Percentiles rank a stretch among this genome's conserved stretches.
Conservation (phyloP, 1,140 invertebrate genomes). For the Maconellicoccus hirsutus region DNA sequence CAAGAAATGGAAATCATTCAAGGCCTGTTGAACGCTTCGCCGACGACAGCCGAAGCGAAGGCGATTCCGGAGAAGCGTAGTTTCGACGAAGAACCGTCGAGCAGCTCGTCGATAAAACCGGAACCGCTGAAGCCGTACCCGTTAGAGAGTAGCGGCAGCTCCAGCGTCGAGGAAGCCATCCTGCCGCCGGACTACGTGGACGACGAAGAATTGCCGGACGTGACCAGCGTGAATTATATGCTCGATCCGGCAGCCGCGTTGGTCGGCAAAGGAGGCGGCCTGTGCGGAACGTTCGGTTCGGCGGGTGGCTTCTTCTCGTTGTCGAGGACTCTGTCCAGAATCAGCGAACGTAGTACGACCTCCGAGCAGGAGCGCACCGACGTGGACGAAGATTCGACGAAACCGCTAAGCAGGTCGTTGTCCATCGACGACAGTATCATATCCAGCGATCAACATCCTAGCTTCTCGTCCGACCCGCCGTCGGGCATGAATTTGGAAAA, state of each 20-base stretch:
- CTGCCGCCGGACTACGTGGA: conserved; percentile 55
- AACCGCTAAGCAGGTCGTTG: conserved; percentile 63
- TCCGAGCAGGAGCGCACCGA: conserved; percentile 66
- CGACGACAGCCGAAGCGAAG: conserved; percentile 23
- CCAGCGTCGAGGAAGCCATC: conserved; percentile 68
- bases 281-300: neutral
- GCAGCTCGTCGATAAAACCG: conserved; percentile 26
- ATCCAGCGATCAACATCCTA: conserved; percentile 72
- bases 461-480: conserved; percentile 66
- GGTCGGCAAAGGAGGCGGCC: neutral
- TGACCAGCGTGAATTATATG: neutral
- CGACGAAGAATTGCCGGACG: conserved; percentile 36
- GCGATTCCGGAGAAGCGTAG: conserved; percentile 31
- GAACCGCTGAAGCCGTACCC: neutral
- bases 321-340: conserved; percentile 62
- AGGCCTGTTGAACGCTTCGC: conserved; percentile 13
- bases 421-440: conserved; percentile 68
- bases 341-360: conserved; percentile 74
- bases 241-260: neutral
- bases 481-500: conserved; percentile 25
- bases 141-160: conserved; percentile 63
- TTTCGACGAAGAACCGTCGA: conserved; percentile 31
- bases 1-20: neutral
- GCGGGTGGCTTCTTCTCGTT: conserved; percentile 30
- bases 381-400: conserved; percentile 66